Evolutionary conservation across 2,113 vertebrate species (phyloP).

Genomic region (Dinomys branickii): DNA sequence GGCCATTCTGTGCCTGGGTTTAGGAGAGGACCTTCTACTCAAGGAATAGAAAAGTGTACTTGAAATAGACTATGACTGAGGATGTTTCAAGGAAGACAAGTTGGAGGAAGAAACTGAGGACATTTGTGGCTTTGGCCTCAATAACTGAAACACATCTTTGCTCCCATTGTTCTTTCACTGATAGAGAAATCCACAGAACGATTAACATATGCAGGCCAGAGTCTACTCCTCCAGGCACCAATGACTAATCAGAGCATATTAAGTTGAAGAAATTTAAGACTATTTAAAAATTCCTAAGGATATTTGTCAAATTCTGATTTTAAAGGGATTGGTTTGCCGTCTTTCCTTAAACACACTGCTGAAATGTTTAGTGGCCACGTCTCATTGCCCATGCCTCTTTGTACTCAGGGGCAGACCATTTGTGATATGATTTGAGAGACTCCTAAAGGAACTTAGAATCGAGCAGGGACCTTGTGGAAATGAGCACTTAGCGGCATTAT

Average conservation of each 20-base stretch:
- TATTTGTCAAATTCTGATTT: background rate
- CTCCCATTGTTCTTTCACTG: background rate
- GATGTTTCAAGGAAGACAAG: background rate
- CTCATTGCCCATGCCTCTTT: background rate
- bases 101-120: background rate
- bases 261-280: background rate
- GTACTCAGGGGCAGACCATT: background rate
- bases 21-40: background rate
- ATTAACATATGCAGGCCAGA: background rate
- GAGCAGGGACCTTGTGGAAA: background rate
- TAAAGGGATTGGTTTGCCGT: background rate
- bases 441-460: background rate
- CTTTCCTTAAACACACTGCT: background rate
- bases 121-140: background rate
- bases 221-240: background rate
- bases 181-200: background rate
- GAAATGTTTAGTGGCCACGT: background rate
- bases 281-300: background rate
- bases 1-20: background rate
- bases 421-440: background rate
- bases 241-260: background rate
- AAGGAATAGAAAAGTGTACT: background rate
- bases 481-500: background rate
- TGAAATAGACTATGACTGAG: background rate
- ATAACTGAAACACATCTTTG: background rate